Percentiles rank a stretch among this genome's conserved stretches.
These are phyloP conservation scores for human DNA, from an alignment of 2,113 vertebrate species.

Conservation along the genomic window GRCh38 chr1:96426501-96427000, in stretches of 20 bases:
- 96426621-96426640: conserved; percentile 54
- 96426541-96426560: conserved; percentile 75
- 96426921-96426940: not conserved
- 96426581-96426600: conserved; percentile 74
- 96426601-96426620: conserved; percentile 68
- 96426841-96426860: not conserved
- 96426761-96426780: conserved; percentile 21
- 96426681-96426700: conserved; percentile 47
- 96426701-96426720: conserved; percentile 30
- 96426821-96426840: not conserved
- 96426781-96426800: not conserved
- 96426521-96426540: conserved; percentile 48
- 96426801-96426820: not conserved
- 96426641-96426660: conserved; percentile 69
- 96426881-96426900: not conserved
- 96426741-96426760: conserved; percentile 54
- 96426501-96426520: conserved; percentile 71
- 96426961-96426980: not conserved
- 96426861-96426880: not conserved
- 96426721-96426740: conserved; percentile 39
- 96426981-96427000: not conserved
- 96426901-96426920: not conserved
- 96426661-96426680: conserved; percentile 45
- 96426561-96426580: conserved; percentile 71
- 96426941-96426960: not conserved